Evolutionary conservation across 2,888 invertebrate genomes (phyloP).

Genomic region (Tetragonula carbonaria): DNA sequence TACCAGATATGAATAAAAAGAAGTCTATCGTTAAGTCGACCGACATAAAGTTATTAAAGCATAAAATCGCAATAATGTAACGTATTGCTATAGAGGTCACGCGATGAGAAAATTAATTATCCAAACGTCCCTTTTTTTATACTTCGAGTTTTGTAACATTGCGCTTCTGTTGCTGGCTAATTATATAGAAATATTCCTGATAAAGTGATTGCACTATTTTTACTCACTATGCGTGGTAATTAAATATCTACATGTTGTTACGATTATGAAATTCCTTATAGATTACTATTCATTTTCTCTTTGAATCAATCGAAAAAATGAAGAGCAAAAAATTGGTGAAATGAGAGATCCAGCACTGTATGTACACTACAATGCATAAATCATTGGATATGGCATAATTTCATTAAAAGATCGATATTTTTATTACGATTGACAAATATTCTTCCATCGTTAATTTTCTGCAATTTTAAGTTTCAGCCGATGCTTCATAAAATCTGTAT

Average conservation of each 20-base stretch:
- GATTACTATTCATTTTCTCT: background rate
- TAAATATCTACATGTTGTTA: background rate
- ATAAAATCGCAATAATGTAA: conserved; percentile 32
- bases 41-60: conserved; percentile 19
- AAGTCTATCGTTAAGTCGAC: background rate
- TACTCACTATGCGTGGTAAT: background rate
- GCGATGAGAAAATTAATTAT: conserved; percentile 43
- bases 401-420: too few species aligned
- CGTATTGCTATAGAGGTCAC: background rate
- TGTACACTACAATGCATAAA: too few species aligned
- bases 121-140: conserved; percentile 22
- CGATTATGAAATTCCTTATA: background rate
- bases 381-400: too few species aligned
- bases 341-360: too few species aligned
- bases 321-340: background rate
- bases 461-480: too few species aligned
- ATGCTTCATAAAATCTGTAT: too few species aligned
- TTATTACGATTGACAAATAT: too few species aligned
- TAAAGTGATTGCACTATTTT: background rate
- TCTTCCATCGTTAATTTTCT: too few species aligned
- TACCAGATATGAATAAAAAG: conserved; percentile 1
- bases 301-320: background rate
- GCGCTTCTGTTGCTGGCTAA: conserved; percentile 9
- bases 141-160: background rate
- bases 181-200: conserved; percentile 27